phyloP scores from a whole-genome alignment of 2,888 invertebrate genomes.

The Stenotaenia linearis region DNA sequence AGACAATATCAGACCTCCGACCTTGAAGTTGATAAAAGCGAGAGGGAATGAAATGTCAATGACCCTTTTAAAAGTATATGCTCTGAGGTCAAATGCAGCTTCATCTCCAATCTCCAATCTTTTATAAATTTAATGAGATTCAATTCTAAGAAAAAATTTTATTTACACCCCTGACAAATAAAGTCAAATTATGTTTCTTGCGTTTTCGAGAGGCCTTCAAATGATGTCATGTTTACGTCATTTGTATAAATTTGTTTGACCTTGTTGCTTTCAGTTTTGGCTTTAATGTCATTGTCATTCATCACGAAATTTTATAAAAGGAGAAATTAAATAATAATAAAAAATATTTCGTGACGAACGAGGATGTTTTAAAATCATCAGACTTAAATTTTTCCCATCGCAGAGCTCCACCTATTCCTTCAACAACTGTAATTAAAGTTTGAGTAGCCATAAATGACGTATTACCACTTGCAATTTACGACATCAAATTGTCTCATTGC shows the following conservation, averaged over 20 bases:
- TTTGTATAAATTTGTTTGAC: not conserved
- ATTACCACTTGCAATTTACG: not conserved
- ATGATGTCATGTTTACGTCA: slow-evolving; percentile 4
- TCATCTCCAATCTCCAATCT: not conserved
- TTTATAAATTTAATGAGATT: not conserved
- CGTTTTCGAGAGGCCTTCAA: not conserved
- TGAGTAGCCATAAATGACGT: not conserved
- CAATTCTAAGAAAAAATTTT: not conserved
- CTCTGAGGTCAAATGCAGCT: not conserved
- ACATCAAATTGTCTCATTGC: not conserved
- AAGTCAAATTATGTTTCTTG: not conserved
- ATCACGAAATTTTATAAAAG: not conserved
- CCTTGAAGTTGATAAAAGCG: slow-evolving; percentile 19
- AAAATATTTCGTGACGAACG: no score
- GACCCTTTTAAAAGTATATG: not conserved
- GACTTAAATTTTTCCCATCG: not conserved
- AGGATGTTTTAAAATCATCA: not conserved
- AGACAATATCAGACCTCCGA: not conserved
- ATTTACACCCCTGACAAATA: not conserved
- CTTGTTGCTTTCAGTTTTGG: not conserved
- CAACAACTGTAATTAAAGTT: not conserved
- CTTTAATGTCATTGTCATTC: not conserved
- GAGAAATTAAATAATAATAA: no score
- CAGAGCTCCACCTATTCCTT: not conserved
- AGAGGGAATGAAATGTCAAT: slow-evolving; percentile 3